Conservation (phyloP, 2,888 invertebrate species). For the Escarpia spicata region DNA sequence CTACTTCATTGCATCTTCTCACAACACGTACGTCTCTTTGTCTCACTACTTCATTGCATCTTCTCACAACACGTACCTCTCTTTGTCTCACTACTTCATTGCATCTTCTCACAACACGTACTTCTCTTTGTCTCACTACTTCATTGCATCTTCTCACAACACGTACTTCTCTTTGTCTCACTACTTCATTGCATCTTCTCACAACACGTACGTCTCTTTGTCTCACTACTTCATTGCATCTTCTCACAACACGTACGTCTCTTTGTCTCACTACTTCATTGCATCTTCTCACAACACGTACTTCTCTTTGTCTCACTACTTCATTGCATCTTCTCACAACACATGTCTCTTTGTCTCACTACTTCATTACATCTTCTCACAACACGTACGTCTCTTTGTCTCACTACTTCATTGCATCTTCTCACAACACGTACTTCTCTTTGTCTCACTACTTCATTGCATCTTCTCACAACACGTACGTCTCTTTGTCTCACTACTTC, state of each 20-base stretch:
- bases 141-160: conserved; percentile 69
- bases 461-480: background rate
- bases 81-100: background rate
- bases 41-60: conserved; percentile 69
- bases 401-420: conserved; percentile 69
- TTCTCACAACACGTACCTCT: conserved; percentile 68
- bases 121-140: conserved; percentile 67
- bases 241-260: conserved; percentile 68
- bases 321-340: conserved; percentile 69
- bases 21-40: conserved; percentile 49
- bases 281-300: background rate
- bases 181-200: background rate
- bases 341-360: conserved; percentile 56
- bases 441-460: background rate
- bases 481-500: conserved; percentile 68
- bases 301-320: conserved; percentile 67
- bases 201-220: conserved; percentile 50
- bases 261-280: background rate
- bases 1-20: background rate
- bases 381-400: conserved; percentile 54
- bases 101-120: background rate
- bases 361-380: background rate
- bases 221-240: conserved; percentile 69
- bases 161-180: conserved; percentile 57
- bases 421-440: conserved; percentile 68